Evolutionary conservation across 1,140 invertebrate genomes (phyloP), one percentile per base, ranked within the genome.

Genomic region (Solenopsis invicta): DNA sequence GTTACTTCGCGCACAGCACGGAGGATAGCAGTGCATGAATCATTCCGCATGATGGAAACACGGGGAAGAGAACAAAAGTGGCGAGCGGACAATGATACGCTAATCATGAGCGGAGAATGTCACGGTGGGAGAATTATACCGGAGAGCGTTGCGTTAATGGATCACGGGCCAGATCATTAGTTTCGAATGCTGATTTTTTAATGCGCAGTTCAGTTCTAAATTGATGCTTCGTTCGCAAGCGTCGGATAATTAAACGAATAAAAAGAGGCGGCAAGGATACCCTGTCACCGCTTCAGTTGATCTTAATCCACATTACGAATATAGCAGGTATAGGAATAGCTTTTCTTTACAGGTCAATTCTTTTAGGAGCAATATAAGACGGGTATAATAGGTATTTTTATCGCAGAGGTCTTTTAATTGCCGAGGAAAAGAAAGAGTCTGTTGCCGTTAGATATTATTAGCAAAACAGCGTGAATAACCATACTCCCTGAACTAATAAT

Each of bases 31-130:
- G 21, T 59, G 21, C 56, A 66, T 66, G 77, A 75, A 84, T 75
- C 52, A 54, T 71, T 61, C 12, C 13, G 56, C 50, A n/a, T 50
- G 34, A 77, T 64, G 4, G 29, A 77, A 77, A 64, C 16, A 74
- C 16, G 3, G 61, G 16, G 18, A 12, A 10, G 13, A 24, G 13
- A 77, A 54, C 56, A 50, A 77, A 77, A 85, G 48, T 34, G 10
- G 21, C 45, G n/a, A 18, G 12, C 24, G 45, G 24, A 54, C 71
- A 85, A 85, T 62, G 16, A 76, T 50, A 45, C 81, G 72, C 45
- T 75, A 77, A 66, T 85, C 81, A 71, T 24, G 56, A 64, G 41
- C n/a, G 37, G 24, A 45, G 48, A 59, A 72, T 71, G 34, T 48
- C 78, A 37, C n/a, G 48, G 6, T 34, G 3, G 24, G 37, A 18